Conservation (phyloP, 2,797 vertebrate genomes). For the Enteromius argenteus region DNA sequence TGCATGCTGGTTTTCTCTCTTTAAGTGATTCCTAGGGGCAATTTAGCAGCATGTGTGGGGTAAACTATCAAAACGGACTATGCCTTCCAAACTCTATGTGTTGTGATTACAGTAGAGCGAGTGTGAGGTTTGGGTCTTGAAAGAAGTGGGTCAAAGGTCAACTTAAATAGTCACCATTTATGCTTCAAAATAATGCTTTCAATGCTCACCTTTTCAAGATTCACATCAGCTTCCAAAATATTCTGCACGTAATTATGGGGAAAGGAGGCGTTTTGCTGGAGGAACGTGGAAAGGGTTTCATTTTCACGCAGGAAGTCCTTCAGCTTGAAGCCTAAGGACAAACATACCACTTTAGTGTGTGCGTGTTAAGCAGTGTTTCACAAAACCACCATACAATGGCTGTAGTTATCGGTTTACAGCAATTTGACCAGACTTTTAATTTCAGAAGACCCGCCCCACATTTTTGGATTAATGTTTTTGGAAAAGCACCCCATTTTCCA, state of each 20-base stretch:
- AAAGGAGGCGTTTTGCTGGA: constrained; percentile 82
- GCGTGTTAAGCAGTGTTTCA: constrained; percentile 26
- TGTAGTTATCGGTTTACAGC: constrained; percentile 34
- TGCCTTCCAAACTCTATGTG: neutral
- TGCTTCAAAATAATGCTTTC: constrained; percentile 12
- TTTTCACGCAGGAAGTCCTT: constrained; percentile 89
- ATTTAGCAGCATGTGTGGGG: constrained; percentile 2
- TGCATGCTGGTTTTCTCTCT: constrained; percentile 41
- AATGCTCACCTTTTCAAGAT: constrained; percentile 84
- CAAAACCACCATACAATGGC: constrained; percentile 17
- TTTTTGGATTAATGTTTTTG: constrained; percentile 53
- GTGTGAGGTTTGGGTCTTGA: neutral
- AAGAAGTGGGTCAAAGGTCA: neutral
- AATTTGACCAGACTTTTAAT: constrained; percentile 39
- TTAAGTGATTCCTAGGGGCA: constrained; percentile 4
- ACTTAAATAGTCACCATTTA: neutral
- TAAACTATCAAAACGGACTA: constrained; percentile 3
- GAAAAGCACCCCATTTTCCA: constrained; percentile 39
- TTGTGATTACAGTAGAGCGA: neutral
- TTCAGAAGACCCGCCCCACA: constrained; percentile 32
- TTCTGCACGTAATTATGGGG: constrained; percentile 73
- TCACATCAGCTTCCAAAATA: constrained; percentile 80
- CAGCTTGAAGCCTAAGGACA: constrained; percentile 85
- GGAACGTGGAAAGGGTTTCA: constrained; percentile 88
- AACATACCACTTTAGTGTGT: constrained; percentile 56